Base-by-base conservation (phyloP, 1,140 invertebrate genomes). In the Drusus annulatus region DNA sequence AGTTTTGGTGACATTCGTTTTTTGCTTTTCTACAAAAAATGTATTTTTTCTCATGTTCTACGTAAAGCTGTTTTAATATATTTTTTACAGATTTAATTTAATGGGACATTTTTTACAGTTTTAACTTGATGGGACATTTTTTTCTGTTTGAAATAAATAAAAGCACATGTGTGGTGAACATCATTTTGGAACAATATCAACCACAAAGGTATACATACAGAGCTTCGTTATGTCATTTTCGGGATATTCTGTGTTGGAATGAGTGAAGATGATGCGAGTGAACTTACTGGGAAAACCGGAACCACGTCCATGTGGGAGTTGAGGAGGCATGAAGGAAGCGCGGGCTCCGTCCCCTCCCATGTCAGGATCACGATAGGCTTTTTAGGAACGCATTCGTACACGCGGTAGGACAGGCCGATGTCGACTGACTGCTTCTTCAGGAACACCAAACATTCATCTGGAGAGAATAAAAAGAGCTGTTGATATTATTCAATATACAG, bases 271-370 rank as follows among this genome's bases (percentile, higher is more conserved):
- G 62, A 50, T 2, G 19, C n/a, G 36, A 71, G 7, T 75, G 7
- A 15, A 60, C 90, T 91, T 90, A 96, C 95, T 81, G 91, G 90
- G 87, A 94, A 97, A 0, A 97, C 96, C 2, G 97, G 97, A 3
- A 99, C 98, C 21, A 98, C 97, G 89, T 98, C 97, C 92, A 96
- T 98, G 84, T 98, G 97, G 16, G 96, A 98, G 86, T 98, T 98
- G 0, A 99, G 91, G 23, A 98, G 84, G 31, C 98, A 90, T 1
- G 94, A 90, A 1, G 94, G 93, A 65, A 96, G 86, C 0, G 87
- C 84, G 0, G 96, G 95, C 10, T 96, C 88, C 0, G 86, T 89
- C 45, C 97, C 97, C 77, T 87, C 83, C 94, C 95, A 97, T 69
- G 95, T 97, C 85, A 98, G 92, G 16, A 98, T 88, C 19, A 96